phyloP scores from a whole-genome alignment of 2,113 vertebrate species.

The Nymphicus hollandicus region DNA sequence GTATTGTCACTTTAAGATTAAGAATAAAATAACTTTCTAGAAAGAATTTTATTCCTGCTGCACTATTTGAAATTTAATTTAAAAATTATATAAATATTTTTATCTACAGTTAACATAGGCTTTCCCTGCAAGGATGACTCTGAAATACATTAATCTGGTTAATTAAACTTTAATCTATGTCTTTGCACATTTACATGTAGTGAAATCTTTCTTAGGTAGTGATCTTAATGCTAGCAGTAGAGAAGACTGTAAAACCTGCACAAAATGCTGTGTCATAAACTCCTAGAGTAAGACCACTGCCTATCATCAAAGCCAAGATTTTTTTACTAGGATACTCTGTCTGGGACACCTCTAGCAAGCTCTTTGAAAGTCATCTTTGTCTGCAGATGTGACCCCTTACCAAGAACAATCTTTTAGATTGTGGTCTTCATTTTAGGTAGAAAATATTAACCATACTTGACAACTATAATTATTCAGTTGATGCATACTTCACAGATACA shows the following conservation, averaged over 20 bases:
- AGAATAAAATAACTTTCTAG: not conserved
- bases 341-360: not conserved
- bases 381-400: not conserved
- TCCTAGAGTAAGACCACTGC: not conserved
- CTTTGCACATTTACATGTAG: not conserved
- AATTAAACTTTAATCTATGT: slow-evolving; percentile 44
- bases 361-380: not conserved
- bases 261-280: not conserved
- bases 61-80: not conserved
- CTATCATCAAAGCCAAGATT: not conserved
- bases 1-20: not conserved
- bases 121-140: not conserved
- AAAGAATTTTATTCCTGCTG: not conserved
- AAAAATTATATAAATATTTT: slow-evolving; percentile 9
- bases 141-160: not conserved
- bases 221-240: not conserved
- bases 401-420: not conserved
- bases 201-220: not conserved
- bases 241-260: not conserved
- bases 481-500: not conserved
- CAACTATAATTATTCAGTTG: not conserved
- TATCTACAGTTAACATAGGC: not conserved
- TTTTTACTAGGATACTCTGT: not conserved
- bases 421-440: not conserved
- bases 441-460: not conserved